phyloP scores from a whole-genome alignment of 2,797 vertebrate species.

The Enteromius unitaeniatus region DNA sequence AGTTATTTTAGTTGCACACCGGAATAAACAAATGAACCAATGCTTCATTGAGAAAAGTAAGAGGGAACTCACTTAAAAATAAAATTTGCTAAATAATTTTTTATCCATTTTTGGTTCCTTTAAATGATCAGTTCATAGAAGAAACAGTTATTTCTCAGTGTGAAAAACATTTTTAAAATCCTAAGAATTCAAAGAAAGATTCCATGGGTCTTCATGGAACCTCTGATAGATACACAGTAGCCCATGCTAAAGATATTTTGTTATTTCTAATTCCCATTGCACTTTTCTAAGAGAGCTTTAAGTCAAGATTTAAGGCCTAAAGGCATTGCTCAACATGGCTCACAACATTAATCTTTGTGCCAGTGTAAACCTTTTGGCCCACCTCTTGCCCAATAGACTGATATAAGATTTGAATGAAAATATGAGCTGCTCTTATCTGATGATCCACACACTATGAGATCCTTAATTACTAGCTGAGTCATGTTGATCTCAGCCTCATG shows the following conservation, averaged over 20 bases:
- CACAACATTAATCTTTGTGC: background rate
- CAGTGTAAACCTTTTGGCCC: background rate
- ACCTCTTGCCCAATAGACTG: background rate
- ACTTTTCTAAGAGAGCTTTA: background rate
- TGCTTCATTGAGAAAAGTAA: background rate
- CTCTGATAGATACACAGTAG: background rate
- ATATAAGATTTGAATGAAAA: slow-evolving; percentile 25
- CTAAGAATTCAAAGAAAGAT: background rate
- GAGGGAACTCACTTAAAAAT: background rate
- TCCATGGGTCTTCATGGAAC: background rate
- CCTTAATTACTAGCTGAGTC: slow-evolving; percentile 54
- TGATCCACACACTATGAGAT: slow-evolving; percentile 53
- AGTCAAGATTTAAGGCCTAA: background rate
- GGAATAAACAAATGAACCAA: slow-evolving; percentile 14
- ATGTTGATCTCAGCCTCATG: slow-evolving; percentile 40
- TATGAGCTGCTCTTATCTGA: slow-evolving; percentile 20
- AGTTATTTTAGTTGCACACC: slow-evolving; percentile 31
- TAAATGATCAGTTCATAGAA: background rate
- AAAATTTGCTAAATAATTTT: background rate
- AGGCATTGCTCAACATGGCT: slow-evolving; percentile 2
- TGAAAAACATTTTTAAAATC: background rate
- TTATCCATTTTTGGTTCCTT: background rate
- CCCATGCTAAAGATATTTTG: background rate
- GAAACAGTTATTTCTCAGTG: background rate
- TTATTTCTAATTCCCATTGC: background rate